Conservation (phyloP, 2,797 vertebrate genomes). For the Graptemys geographica region DNA sequence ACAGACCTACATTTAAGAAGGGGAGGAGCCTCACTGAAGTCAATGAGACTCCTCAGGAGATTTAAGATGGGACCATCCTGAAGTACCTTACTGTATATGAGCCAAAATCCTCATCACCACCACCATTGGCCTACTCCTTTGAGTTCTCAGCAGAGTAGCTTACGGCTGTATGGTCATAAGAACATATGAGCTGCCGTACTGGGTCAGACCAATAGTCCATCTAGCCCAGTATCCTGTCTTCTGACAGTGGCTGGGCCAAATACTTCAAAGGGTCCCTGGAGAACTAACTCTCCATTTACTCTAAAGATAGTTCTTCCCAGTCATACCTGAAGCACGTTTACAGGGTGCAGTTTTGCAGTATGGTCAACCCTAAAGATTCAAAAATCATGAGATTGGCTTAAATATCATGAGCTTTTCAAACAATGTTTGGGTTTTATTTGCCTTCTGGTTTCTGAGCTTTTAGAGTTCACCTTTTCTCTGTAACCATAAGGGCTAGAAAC, state of each 20-base stretch:
- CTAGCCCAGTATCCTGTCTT: neutral
- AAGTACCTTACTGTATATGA: neutral
- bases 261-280: neutral
- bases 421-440: neutral
- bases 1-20: neutral
- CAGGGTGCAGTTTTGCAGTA: neutral
- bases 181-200: neutral
- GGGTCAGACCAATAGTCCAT: neutral
- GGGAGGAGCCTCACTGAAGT: neutral
- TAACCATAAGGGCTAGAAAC: neutral
- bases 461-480: neutral
- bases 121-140: neutral
- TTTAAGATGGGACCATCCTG: neutral
- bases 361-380: neutral
- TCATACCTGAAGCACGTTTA: neutral
- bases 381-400: neutral
- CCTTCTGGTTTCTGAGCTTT: neutral
- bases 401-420: no score
- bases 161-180: neutral
- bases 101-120: neutral
- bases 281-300: neutral
- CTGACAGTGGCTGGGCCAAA: neutral
- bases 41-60: neutral
- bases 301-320: neutral
- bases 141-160: neutral